Evolutionary conservation across 2,797 vertebrate genomes (phyloP).

Genomic region (Peromyscus eremicus): DNA sequence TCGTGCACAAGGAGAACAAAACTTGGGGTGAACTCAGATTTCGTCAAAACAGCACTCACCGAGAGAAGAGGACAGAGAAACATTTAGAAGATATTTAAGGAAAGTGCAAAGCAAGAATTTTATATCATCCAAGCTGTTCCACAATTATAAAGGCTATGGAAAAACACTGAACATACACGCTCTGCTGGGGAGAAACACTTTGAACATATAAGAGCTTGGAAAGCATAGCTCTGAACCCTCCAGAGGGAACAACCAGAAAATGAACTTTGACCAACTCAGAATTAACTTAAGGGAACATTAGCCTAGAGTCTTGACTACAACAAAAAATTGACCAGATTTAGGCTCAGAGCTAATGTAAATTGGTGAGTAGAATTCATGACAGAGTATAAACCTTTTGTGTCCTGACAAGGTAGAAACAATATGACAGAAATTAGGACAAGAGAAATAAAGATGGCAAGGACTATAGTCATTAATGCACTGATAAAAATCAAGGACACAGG

Average conservation of each 20-base stretch:
- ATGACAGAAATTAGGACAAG: background rate
- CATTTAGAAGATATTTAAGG: constrained; percentile 72
- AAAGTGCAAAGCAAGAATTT: constrained; percentile 73
- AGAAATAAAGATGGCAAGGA: background rate
- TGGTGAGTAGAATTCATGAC: background rate
- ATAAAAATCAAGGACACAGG: background rate
- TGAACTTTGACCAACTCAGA: constrained; percentile 35
- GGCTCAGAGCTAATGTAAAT: background rate
- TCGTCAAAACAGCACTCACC: constrained; percentile 56
- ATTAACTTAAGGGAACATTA: background rate
- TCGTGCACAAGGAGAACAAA: background rate
- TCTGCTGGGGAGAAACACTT: background rate
- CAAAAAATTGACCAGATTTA: background rate
- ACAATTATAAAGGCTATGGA: constrained; percentile 62
- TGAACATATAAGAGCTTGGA: constrained; percentile 45
- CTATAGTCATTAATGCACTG: background rate
- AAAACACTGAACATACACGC: constrained; percentile 54
- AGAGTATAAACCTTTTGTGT: background rate
- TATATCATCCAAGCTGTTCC: constrained; percentile 68
- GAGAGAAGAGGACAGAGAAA: constrained; percentile 50
- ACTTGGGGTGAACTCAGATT: constrained; percentile 37
- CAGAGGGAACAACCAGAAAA: constrained; percentile 45
- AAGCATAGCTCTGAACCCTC: background rate
- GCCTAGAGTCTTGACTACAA: background rate
- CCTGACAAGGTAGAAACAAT: constrained; percentile 31